phyloP scores from a whole-genome alignment of 2,888 invertebrate genomes.

The Girardia tigrina region DNA sequence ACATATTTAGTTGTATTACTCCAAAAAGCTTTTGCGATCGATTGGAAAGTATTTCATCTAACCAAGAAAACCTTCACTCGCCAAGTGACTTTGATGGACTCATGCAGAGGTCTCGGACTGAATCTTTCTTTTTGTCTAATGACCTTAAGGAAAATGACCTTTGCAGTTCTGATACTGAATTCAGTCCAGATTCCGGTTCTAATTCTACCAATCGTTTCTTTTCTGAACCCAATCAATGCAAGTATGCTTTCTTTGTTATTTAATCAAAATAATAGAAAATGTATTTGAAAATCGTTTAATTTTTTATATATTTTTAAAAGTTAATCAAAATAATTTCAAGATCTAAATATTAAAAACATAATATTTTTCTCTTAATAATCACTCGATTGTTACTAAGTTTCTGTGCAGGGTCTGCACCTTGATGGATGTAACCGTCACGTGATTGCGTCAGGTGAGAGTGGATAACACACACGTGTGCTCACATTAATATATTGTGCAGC shows the following conservation, averaged over 20 bases:
- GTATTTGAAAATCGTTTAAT: too few relatives aligned
- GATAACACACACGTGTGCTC: too few relatives aligned
- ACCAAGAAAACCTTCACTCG: slow-evolving; percentile 4
- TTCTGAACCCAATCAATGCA: not conserved
- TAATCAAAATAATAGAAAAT: too few relatives aligned
- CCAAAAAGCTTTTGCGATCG: not conserved
- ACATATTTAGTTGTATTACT: not conserved
- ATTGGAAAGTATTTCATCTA: slow-evolving; percentile 3
- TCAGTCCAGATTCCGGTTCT: not conserved
- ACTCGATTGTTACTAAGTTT: too few relatives aligned
- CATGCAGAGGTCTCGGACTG: not conserved
- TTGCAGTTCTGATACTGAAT: not conserved
- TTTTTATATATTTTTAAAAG: too few relatives aligned
- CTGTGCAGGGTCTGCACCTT: too few relatives aligned
- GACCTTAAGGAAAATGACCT: not conserved
- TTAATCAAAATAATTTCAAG: too few relatives aligned
- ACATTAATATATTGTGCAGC: too few relatives aligned
- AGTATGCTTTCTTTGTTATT: not conserved
- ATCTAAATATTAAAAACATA: too few relatives aligned
- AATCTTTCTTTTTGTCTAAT: not conserved
- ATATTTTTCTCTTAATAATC: too few relatives aligned
- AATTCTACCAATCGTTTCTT: not conserved
- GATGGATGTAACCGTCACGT: too few relatives aligned
- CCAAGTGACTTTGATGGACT: slow-evolving; percentile 4
- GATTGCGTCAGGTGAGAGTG: too few relatives aligned